These are phyloP conservation scores for Nibea coibor DNA, from an alignment of 2,113 vertebrate species.

Conservation along the genomic window DNA sequence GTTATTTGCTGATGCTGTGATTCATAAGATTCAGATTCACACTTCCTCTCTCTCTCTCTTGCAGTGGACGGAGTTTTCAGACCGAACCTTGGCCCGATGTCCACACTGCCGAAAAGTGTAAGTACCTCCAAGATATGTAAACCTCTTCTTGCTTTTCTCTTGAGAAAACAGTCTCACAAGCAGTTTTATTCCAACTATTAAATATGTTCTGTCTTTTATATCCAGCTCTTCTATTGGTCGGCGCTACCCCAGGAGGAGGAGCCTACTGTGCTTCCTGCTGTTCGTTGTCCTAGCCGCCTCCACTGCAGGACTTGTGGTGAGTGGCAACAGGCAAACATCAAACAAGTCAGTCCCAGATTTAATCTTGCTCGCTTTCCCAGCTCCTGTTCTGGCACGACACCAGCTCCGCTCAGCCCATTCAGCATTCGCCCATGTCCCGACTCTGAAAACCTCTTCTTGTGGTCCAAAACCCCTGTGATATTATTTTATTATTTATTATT, in stretches of 20 bases:
- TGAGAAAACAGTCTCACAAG: not conserved
- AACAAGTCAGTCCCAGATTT: too few species aligned
- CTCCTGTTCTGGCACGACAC: too few species aligned
- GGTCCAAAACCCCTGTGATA: too few species aligned
- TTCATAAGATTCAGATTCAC: not conserved
- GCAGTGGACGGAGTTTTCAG: constrained; percentile 91
- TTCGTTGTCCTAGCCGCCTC: constrained; percentile 82
- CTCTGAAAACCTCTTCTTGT: too few species aligned
- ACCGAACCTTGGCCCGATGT: constrained; percentile 89
- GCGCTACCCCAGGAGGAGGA: constrained; percentile 88
- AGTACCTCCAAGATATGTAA: constrained; percentile 29
- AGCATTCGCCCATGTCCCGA: too few species aligned
- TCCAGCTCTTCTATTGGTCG: constrained; percentile 90
- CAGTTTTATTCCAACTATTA: not conserved
- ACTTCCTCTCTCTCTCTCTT: not conserved
- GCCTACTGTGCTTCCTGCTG: constrained; percentile 87
- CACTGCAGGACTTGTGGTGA: constrained; percentile 87
- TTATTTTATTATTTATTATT: too few species aligned
- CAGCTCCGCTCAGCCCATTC: too few species aligned
- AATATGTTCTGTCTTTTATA: not conserved
- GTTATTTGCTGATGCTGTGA: not conserved
- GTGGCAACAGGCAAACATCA: constrained; percentile 23
- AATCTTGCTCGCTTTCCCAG: too few species aligned
- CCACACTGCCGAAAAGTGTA: constrained; percentile 93
- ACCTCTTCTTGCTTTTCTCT: not conserved